phyloP scores from a whole-genome alignment of 37 sponge, comb jelly and placozoan species.

The Diacarnus erythraeanus region DNA sequence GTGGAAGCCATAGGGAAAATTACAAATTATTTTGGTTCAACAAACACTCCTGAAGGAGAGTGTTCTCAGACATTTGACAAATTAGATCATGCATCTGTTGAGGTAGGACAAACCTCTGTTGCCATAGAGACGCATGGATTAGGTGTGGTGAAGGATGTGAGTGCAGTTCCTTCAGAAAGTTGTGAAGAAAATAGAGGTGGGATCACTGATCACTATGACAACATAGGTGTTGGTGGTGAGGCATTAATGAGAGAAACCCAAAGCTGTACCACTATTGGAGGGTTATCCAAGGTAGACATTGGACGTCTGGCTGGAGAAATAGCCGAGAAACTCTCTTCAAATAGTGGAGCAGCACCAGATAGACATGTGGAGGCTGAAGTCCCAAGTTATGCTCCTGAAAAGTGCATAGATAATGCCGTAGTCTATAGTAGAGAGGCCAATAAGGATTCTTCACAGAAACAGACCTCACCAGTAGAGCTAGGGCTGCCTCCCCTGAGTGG shows the following conservation, averaged over 20 bases:
- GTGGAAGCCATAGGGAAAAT: conserved; percentile 9
- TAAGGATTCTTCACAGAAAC: too few relatives aligned
- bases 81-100: background rate
- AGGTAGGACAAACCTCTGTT: background rate
- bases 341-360: background rate
- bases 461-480: background rate
- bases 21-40: conserved; percentile 19
- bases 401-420: background rate
- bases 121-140: background rate
- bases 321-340: background rate
- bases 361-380: background rate
- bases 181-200: background rate
- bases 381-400: conserved; percentile 49
- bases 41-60: background rate
- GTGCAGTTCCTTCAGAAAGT: background rate
- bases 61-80: background rate
- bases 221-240: too few relatives aligned
- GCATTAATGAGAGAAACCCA: background rate
- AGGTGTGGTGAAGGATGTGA: background rate
- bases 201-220: background rate
- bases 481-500: too few relatives aligned
- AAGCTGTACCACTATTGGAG: background rate
- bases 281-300: background rate
- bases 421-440: background rate
- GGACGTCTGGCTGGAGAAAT: conserved; percentile 8